Base-by-base conservation (phyloP, 2,888 invertebrate species). In the Mesorhabditis spiculigera region DNA sequence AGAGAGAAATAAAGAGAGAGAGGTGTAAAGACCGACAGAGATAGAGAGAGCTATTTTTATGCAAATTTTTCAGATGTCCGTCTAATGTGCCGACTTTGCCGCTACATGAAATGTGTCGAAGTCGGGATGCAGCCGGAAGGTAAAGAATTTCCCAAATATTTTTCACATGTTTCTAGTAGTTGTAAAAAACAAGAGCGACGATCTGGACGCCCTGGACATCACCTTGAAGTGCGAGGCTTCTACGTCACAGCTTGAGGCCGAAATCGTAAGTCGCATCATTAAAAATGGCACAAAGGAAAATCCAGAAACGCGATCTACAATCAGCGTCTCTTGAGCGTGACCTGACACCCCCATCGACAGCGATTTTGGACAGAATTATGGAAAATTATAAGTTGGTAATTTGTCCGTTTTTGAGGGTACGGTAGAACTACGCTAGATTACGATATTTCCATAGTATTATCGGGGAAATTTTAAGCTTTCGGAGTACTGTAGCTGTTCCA, bases 281-380 rank as follows among this genome's bases (percentile, higher is more conserved):
- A n/a, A 50, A 50, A n/a, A 50, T 50, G 28, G 3, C 28, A 28
- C 28, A 28, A 28, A 28, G 3, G 28, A 28, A 28, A 28, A 28
- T 28, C 3, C 58, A 50, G 58, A 50, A 50, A n/a, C 58, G 58
- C n/a, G 58, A n/a, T 50, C 58, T n/a, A 13, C 58, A 10, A n/a
- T 50, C 58, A n/a, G n/a, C n/a, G 8, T 50, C 58, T 50, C 10
- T 10, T n/a, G 58, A 50, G 58, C 10, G 8, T 10, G 58, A 50
- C 58, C 28, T 28, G 28, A 28, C 28, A 28, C 28, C 28, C 28
- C 28, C 28, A 28, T 28, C 28, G 28, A 50, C 58, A n/a, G 10
- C 58, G 58, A 50, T 50, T 50, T n/a, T 50, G n/a, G n/a, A 50
- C 58, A 50, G n/a, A 50, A n/a, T 50, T 50, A 50, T 50, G 10